phyloP scores from a whole-genome alignment of 2,797 vertebrate species.

The Austrolebias charrua region DNA sequence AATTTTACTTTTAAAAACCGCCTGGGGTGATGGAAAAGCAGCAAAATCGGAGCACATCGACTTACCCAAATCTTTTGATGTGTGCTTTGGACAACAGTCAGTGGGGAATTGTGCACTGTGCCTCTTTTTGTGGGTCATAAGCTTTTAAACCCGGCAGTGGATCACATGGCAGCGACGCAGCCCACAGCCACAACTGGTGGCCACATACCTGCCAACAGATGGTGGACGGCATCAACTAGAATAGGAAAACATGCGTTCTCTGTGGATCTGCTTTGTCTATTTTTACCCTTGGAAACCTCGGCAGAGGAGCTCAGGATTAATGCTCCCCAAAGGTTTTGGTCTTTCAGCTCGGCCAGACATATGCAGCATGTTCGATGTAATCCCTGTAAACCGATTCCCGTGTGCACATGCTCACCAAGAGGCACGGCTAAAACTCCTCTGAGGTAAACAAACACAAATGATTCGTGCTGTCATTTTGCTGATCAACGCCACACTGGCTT shows the following conservation, averaged over 20 bases:
- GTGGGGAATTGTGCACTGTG: slow-evolving; percentile 47
- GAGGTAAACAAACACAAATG: not conserved
- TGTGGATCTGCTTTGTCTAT: slow-evolving; percentile 66
- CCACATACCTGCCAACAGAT: slow-evolving; percentile 76
- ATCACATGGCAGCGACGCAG: slow-evolving; percentile 74
- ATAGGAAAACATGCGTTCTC: slow-evolving; percentile 70
- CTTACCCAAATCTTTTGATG: slow-evolving; percentile 58
- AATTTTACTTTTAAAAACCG: not conserved
- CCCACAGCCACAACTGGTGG: slow-evolving; percentile 70
- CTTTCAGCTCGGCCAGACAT: slow-evolving; percentile 20
- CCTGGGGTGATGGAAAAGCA: not conserved
- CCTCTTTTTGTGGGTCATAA: slow-evolving; percentile 51
- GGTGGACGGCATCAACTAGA: slow-evolving; percentile 60
- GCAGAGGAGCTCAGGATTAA: slow-evolving; percentile 47
- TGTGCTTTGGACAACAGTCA: slow-evolving; percentile 29
- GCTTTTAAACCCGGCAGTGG: slow-evolving; percentile 77
- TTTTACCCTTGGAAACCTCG: slow-evolving; percentile 64
- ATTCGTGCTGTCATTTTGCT: not conserved
- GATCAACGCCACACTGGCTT: not conserved
- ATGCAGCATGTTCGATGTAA: slow-evolving; percentile 34
- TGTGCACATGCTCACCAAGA: slow-evolving; percentile 9
- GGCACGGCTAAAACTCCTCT: not conserved
- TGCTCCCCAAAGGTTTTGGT: slow-evolving; percentile 33
- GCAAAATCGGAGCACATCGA: slow-evolving; percentile 11
- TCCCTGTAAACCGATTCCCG: slow-evolving; percentile 34